These are phyloP conservation scores for Muscicapa striata DNA, from an alignment of 2,797 vertebrate genomes.

Conservation along the genomic window DNA sequence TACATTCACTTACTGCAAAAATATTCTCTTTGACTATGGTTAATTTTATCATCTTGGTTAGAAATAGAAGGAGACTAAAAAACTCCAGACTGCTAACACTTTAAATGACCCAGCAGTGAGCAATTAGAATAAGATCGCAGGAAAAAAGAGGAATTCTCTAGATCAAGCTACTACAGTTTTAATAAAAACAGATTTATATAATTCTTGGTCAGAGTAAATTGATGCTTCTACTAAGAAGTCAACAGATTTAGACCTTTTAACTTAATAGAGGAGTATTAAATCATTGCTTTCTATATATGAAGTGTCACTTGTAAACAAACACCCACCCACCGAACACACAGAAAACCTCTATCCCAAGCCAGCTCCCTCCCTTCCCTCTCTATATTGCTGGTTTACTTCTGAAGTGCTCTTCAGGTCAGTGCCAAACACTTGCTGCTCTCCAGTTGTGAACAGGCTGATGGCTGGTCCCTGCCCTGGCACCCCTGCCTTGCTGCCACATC, in stretches of 20 bases:
- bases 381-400: neutral
- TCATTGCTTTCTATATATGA: neutral
- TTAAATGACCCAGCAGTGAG: neutral
- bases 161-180: neutral
- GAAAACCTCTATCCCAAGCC: accelerated
- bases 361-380: neutral
- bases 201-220: neutral
- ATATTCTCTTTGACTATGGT: neutral
- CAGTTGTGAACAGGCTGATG: neutral
- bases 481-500: neutral
- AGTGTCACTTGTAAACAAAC: neutral
- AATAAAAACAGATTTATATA: neutral
- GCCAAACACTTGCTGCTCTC: neutral
- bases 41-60: neutral
- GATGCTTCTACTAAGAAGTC: neutral
- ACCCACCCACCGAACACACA: neutral
- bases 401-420: neutral
- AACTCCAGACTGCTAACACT: neutral
- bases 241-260: neutral
- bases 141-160: neutral
- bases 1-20: neutral
- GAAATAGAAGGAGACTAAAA: neutral
- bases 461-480: neutral
- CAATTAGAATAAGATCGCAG: neutral
- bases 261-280: neutral